Base-by-base conservation (phyloP, 2,797 vertebrate genomes). In the Periophthalmus magnuspinnatus region DNA sequence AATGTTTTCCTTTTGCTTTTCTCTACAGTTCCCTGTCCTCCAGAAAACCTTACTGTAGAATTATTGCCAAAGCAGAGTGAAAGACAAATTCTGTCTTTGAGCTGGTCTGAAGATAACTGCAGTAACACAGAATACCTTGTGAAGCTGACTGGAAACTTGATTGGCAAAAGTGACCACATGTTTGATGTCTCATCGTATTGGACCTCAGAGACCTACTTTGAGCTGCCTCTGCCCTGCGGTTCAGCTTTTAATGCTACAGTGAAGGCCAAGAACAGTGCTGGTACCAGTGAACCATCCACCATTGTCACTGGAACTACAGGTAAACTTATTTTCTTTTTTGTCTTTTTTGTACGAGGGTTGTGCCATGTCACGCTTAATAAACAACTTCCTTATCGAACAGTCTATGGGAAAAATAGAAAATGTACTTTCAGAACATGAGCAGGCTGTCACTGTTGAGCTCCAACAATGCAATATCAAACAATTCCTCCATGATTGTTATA, bases 201-300 rank as follows among this genome's bases (percentile, higher is more conserved):
- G 93, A 94, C 93, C 4, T 70, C 24, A 16, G 7, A 0, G 34
- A 86, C 73, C 0, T 90, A 70, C 81, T 95, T 92, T 71, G 93
- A 94, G 78, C 83, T 94, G 17, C 93, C 91, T 19, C 76, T 95
- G 11, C 88, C 92, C 34, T 95, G 94, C 70, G 76, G 93, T 57
- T 94, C 93, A 0, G 70, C 76, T 28, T 95, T 91, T 48, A 52
- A 5, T 1, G 90, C 90, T 6, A 91, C 84, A 9, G 82, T 95
- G 72, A 68, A 79, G 59, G 90, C 93, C 65, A 90, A 86, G 69
- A 94, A 88, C 13, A 13, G 10, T 8, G 92, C 79, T 2, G 91
- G 90, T 8, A 58, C 19, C 63, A 91, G 94, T 19, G 6, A 6
- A 0, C 79, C 80, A 5, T 93, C 93, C 3, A 58, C 1, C 2